Percentiles rank a stretch among this genome's conserved stretches.
Conservation (phyloP, 1,140 invertebrate genomes). For the Drosophila cardini region DNA sequence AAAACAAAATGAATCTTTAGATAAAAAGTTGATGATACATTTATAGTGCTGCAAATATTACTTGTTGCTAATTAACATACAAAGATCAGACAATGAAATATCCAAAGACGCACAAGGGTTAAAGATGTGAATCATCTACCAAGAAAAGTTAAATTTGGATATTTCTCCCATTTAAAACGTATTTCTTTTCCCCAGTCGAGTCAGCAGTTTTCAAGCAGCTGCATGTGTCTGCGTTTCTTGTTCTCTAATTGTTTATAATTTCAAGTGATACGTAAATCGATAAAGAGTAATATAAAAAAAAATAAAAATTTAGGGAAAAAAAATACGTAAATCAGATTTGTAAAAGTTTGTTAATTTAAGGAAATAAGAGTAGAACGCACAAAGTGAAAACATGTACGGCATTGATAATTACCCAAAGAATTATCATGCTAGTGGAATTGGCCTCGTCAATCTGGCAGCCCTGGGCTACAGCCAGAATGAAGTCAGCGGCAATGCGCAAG, state of each 20-base stretch:
- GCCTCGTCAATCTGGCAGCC: slow-evolving; percentile 78
- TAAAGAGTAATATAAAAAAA: slow-evolving; percentile 9
- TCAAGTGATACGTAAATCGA: slow-evolving; percentile 39
- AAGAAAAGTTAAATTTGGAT: slow-evolving; percentile 78
- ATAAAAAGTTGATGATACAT: neutral
- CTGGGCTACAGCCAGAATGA: slow-evolving; percentile 81
- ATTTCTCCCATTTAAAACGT: slow-evolving; percentile 74
- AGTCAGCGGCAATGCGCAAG: slow-evolving; percentile 41
- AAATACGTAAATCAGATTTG: neutral
- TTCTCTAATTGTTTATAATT: slow-evolving; percentile 28
- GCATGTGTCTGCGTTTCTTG: slow-evolving; percentile 41
- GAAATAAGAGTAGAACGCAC: slow-evolving; percentile 7
- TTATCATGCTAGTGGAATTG: slow-evolving; percentile 82
- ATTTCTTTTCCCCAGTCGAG: slow-evolving; percentile 55
- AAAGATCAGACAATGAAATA: neutral
- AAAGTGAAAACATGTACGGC: slow-evolving; percentile 65
- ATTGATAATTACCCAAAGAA: slow-evolving; percentile 82
- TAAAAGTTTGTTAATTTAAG: slow-evolving; percentile 11
- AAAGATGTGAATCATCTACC: slow-evolving; percentile 73
- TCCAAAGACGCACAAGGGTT: slow-evolving; percentile 51
- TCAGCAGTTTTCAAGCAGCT: slow-evolving; percentile 68
- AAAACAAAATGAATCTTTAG: neutral
- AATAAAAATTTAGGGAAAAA: neutral
- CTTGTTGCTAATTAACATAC: slow-evolving; percentile 14
- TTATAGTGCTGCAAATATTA: neutral